Conservation (phyloP, 2,888 invertebrate genomes). For the Apoda limacodes region DNA sequence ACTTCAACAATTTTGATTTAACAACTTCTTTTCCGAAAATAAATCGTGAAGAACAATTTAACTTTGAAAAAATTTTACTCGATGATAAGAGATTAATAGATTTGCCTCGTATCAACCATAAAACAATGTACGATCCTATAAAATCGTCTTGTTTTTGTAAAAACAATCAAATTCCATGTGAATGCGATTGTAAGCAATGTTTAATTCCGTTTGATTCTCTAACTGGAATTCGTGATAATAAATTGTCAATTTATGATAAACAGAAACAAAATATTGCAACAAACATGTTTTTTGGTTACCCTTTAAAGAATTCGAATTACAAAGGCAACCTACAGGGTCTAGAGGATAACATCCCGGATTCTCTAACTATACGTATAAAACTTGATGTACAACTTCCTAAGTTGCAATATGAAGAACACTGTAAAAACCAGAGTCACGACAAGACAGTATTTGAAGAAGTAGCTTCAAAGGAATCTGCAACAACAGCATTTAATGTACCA, state of each 20-base stretch:
- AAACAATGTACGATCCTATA: slow-evolving; percentile 23
- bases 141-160: slow-evolving; percentile 41
- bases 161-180: slow-evolving; percentile 34
- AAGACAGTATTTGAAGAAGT: slow-evolving; percentile 24
- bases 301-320: not conserved
- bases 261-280: slow-evolving; percentile 19
- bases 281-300: not conserved
- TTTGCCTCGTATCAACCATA: slow-evolving; percentile 20
- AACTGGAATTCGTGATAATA: no score
- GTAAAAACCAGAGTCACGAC: slow-evolving; percentile 23
- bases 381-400: slow-evolving; percentile 51
- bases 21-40: slow-evolving; percentile 18
- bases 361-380: slow-evolving; percentile 46
- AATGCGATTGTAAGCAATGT: slow-evolving; percentile 47
- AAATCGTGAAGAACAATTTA: slow-evolving; percentile 20
- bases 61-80: slow-evolving; percentile 18
- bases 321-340: not conserved
- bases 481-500: slow-evolving; percentile 33
- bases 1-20: slow-evolving; percentile 24
- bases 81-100: slow-evolving; percentile 25
- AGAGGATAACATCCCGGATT: slow-evolving; percentile 24
- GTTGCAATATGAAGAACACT: slow-evolving; percentile 26
- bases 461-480: slow-evolving; percentile 32
- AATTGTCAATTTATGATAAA: no score
- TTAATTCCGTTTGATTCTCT: slow-evolving; percentile 25